Conservation (phyloP, 1,140 invertebrate genomes). For the Laupala kohalensis region DNA sequence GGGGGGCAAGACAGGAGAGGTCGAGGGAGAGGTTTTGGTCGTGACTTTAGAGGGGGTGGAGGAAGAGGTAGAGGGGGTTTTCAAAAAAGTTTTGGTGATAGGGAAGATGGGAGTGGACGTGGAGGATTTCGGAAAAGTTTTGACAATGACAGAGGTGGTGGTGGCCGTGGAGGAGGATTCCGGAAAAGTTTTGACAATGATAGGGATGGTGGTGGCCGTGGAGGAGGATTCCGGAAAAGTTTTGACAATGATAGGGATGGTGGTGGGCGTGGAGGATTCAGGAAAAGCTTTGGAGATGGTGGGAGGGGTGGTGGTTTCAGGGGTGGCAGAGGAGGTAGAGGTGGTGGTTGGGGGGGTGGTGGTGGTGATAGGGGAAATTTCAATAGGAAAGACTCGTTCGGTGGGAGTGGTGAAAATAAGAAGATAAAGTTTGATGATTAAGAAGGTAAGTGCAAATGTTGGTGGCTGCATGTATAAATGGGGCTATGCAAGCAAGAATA, state of each 20-base stretch:
- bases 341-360: constrained; percentile 31
- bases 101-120: constrained; percentile 20
- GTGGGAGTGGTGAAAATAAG: constrained; percentile 51
- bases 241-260: constrained; percentile 20
- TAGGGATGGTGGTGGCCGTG: constrained; percentile 24
- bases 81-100: constrained; percentile 20
- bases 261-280: constrained; percentile 18
- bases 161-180: constrained; percentile 17
- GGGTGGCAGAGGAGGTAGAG: constrained; percentile 22
- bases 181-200: constrained; percentile 25
- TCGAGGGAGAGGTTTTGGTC: constrained; percentile 20
- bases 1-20: constrained; percentile 19
- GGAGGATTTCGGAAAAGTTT: constrained; percentile 11
- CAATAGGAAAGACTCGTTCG: constrained; percentile 42
- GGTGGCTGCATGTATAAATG: too few species aligned
- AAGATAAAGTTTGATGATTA: constrained; percentile 72
- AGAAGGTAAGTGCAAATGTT: too few species aligned
- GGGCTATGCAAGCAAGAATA: too few species aligned
- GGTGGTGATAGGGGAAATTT: constrained; percentile 28
- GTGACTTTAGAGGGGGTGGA: constrained; percentile 21
- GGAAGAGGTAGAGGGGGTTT: constrained; percentile 22
- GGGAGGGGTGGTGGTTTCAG: constrained; percentile 6
- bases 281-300: constrained; percentile 1
- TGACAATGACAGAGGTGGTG: constrained; percentile 1
- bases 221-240: constrained; percentile 22